phyloP scores from a whole-genome alignment of 2,797 vertebrate species.

The Anabas testudineus region DNA sequence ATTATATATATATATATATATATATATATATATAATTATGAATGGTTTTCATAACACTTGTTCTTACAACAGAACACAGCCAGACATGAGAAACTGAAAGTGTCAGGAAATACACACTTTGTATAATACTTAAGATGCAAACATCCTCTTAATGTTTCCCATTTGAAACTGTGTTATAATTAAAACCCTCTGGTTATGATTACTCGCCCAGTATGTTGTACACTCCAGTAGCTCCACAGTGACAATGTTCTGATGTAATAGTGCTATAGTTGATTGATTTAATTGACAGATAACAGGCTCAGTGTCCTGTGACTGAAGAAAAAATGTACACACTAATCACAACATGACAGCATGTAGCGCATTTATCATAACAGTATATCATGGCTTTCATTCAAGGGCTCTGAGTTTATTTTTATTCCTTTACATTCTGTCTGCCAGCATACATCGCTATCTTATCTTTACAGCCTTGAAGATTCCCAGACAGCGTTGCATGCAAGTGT shows the following conservation, averaged over 20 bases:
- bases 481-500: not conserved
- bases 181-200: not conserved
- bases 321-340: not conserved
- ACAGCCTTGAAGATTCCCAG: slow-evolving; percentile 30
- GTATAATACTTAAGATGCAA: not conserved
- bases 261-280: no score
- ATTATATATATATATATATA: no score
- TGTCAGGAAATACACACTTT: not conserved
- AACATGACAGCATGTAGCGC: no score
- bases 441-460: slow-evolving; percentile 34
- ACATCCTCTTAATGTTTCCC: not conserved
- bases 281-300: no score
- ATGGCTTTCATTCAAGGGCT: not conserved
- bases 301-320: not conserved
- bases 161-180: rapidly evolving
- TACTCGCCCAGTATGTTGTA: not conserved
- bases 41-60: not conserved
- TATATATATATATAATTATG: no score
- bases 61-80: no score
- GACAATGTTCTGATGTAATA: no score
- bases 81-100: no score
- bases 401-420: not conserved
- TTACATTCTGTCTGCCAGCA: slow-evolving; percentile 4
- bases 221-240: no score
- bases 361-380: no score